Conservation (phyloP, 2,797 vertebrate genomes). For the Alfaro cultratus region DNA sequence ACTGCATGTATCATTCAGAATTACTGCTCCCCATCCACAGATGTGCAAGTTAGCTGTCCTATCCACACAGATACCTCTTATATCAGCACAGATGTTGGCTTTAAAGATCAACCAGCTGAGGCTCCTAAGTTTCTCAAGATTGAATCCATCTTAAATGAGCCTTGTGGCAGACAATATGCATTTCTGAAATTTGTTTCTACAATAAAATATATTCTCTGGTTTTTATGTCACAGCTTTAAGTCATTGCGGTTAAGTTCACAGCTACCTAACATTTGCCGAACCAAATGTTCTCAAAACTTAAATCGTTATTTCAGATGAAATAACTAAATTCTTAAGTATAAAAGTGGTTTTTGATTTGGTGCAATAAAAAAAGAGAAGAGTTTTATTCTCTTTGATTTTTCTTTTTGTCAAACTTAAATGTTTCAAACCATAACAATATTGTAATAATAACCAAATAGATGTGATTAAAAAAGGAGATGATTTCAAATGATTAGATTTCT, state of each 20-base stretch:
- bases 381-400: background rate
- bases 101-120: background rate
- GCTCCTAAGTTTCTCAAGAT: background rate
- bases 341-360: background rate
- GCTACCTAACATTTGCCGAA: background rate
- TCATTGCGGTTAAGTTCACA: too few relatives aligned
- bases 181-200: background rate
- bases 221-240: background rate
- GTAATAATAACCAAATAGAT: background rate
- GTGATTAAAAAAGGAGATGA: background rate
- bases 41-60: background rate
- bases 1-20: background rate
- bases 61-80: background rate
- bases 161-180: too few relatives aligned
- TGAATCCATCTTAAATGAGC: background rate
- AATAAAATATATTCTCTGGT: background rate
- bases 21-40: background rate
- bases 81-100: conserved; percentile 2
- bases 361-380: background rate
- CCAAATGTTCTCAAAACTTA: background rate
- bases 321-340: background rate
- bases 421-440: background rate
- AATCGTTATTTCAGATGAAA: background rate
- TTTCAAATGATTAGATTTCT: background rate
- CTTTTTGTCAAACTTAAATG: background rate